phyloP scores from a whole-genome alignment of 1,140 invertebrate genomes.

The Drosophila obscura region DNA sequence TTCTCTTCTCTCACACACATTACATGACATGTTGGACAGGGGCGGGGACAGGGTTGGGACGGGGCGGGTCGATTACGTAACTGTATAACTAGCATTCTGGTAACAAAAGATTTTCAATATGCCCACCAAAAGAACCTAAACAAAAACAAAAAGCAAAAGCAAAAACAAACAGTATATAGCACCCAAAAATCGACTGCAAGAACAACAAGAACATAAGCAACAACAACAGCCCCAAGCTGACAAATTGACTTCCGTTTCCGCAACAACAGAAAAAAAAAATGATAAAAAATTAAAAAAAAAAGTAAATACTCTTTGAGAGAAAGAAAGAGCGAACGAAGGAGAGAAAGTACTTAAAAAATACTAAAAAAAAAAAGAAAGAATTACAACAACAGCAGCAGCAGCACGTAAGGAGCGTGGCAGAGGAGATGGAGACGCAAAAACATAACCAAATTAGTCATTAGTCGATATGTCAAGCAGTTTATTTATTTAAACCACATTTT shows the following conservation, averaged over 20 bases:
- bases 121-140: slow-evolving; percentile 29
- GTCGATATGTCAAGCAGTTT: slow-evolving; percentile 71
- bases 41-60: too few relatives aligned
- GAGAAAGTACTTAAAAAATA: slow-evolving; percentile 41
- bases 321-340: not conserved
- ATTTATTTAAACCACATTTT: slow-evolving; percentile 54
- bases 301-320: slow-evolving; percentile 20
- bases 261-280: slow-evolving; percentile 36
- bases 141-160: not conserved
- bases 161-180: too few relatives aligned
- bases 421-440: slow-evolving; percentile 59
- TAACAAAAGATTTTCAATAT: slow-evolving; percentile 8
- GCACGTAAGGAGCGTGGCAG: slow-evolving; percentile 1
- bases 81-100: slow-evolving; percentile 54
- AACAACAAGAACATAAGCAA: slow-evolving; percentile 10
- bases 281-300: slow-evolving; percentile 17
- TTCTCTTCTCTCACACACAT: slow-evolving; percentile 19
- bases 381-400: not conserved
- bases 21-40: not conserved
- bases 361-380: slow-evolving; percentile 23
- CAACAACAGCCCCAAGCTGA: slow-evolving; percentile 62
- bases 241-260: slow-evolving; percentile 82
- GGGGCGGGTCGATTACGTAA: slow-evolving; percentile 6
- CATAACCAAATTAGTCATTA: slow-evolving; percentile 83
- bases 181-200: too few relatives aligned